phyloP scores from a whole-genome alignment of 2,113 vertebrate species.

The Carollia perspicillata region DNA sequence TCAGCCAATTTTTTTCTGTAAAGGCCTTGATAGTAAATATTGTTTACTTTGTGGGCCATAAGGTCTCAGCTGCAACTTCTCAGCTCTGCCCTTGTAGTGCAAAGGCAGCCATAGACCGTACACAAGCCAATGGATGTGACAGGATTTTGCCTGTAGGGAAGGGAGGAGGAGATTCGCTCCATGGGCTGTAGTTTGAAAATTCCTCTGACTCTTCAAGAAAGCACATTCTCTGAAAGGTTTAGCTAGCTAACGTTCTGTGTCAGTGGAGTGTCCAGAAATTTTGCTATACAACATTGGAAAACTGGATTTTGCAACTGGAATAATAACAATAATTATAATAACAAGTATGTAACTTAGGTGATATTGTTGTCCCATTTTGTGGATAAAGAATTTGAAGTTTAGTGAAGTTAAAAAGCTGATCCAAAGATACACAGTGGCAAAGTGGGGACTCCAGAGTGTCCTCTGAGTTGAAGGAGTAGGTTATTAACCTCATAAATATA shows the following conservation, averaged over 20 bases:
- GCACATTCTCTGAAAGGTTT: not conserved
- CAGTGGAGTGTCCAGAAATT: not conserved
- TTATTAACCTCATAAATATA: not conserved
- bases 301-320: not conserved
- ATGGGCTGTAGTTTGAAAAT: not conserved
- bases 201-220: not conserved
- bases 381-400: not conserved
- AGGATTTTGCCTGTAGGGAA: not conserved
- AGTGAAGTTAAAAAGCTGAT: not conserved
- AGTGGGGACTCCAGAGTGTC: not conserved
- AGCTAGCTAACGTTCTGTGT: not conserved
- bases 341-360: not conserved
- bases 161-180: not conserved
- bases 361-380: not conserved
- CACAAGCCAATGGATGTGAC: not conserved
- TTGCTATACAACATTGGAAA: not conserved
- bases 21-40: not conserved
- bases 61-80: not conserved
- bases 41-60: not conserved
- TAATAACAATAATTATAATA: not conserved
- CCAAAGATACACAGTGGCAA: not conserved
- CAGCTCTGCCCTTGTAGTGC: not conserved
- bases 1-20: not conserved
- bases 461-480: not conserved
- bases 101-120: not conserved